Evolutionary conservation across 2,797 vertebrate species (phyloP).

Genomic region (Enteromius radiatus): DNA sequence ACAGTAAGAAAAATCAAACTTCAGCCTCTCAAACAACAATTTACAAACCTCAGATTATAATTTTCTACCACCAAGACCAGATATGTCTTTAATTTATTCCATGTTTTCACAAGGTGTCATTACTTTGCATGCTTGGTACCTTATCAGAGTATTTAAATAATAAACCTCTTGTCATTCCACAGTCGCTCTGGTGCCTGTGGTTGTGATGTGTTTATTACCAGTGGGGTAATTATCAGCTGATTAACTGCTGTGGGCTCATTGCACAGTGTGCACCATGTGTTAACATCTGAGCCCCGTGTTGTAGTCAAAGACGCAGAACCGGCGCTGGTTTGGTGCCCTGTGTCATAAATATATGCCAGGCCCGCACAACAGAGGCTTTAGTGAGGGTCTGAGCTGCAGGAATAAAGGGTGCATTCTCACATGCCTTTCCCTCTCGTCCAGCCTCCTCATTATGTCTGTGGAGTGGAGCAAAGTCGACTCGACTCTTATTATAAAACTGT

Average conservation of each 20-base stretch:
- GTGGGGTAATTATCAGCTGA: constrained; percentile 44
- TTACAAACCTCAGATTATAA: not conserved
- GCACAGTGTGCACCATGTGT: constrained; percentile 43
- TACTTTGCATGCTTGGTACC: not conserved
- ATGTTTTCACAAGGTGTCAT: constrained; percentile 4
- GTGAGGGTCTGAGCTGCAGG: constrained; percentile 53
- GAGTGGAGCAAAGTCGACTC: constrained; percentile 57
- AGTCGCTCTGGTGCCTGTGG: constrained; percentile 8
- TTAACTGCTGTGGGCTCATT: constrained; percentile 52
- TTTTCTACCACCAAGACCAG: not conserved
- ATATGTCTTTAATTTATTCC: not conserved
- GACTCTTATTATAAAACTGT: constrained; percentile 64
- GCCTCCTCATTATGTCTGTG: constrained; percentile 61
- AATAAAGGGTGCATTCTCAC: constrained; percentile 63
- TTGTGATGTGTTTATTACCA: constrained; percentile 22
- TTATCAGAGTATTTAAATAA: constrained; percentile 16
- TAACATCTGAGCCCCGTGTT: constrained; percentile 51
- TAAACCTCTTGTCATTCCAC: not conserved
- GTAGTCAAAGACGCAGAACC: constrained; percentile 54
- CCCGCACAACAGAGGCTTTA: constrained; percentile 60
- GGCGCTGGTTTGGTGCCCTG: constrained; percentile 53
- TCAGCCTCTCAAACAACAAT: constrained; percentile 10
- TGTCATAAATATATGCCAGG: constrained; percentile 59
- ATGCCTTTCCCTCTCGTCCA: constrained; percentile 50
- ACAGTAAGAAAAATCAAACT: constrained; percentile 41